phyloP scores from a whole-genome alignment of 2,888 invertebrate genomes.

The Parthenolecanium corni region DNA sequence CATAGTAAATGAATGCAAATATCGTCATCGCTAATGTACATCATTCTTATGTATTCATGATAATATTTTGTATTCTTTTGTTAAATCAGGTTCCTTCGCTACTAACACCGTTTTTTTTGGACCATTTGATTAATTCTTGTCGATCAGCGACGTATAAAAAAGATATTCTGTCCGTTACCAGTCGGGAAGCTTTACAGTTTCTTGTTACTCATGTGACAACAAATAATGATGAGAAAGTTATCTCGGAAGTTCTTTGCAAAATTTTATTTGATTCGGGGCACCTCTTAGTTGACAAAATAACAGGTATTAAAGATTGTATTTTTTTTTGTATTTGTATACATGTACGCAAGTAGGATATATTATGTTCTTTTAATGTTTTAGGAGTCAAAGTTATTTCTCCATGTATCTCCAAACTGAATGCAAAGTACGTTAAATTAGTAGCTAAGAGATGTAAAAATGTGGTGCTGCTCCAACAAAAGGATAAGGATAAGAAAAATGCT shows the following conservation, averaged over 20 bases:
- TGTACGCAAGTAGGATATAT: too few species aligned
- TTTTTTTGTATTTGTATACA: too few species aligned
- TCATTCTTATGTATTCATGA: too few species aligned
- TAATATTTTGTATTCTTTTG: background rate
- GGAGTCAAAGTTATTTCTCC: conserved; percentile 10
- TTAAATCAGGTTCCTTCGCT: conserved; percentile 1
- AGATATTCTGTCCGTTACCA: background rate
- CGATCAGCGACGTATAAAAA: background rate
- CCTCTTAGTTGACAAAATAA: conserved; percentile 61
- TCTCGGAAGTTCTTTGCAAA: conserved; percentile 42
- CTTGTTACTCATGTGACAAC: background rate
- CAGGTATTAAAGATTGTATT: conserved; percentile 42
- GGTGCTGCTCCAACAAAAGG: conserved; percentile 25
- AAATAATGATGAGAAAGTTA: conserved; percentile 5
- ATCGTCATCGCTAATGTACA: too few species aligned
- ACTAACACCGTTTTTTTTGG: background rate
- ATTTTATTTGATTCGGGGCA: conserved; percentile 57
- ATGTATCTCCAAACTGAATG: conserved; percentile 23
- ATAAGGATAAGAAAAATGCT: conserved; percentile 17
- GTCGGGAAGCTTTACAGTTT: conserved; percentile 2
- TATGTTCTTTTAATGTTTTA: background rate
- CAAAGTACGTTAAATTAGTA: conserved; percentile 28
- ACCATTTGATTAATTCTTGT: conserved; percentile 11
- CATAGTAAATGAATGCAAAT: too few species aligned
- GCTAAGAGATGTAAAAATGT: conserved; percentile 30